phyloP scores from a whole-genome alignment of 2,888 invertebrate species.

The Agriotes lineatus region DNA sequence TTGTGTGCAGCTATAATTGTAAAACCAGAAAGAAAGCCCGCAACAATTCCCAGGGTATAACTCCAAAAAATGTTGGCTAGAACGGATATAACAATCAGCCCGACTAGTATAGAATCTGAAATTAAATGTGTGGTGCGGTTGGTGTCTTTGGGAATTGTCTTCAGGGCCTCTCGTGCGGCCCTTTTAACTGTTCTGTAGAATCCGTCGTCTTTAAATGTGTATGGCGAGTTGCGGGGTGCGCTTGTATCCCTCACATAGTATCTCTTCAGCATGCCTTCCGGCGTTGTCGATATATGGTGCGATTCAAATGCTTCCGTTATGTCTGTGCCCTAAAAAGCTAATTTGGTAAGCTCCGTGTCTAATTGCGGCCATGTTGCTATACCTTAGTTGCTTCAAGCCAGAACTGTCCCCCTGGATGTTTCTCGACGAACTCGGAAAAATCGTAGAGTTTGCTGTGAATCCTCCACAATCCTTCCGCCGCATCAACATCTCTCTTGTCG shows the following conservation, averaged over 20 bases:
- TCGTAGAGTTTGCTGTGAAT: constrained; percentile 85
- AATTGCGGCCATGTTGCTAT: constrained; percentile 33
- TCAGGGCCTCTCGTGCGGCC: constrained; percentile 69
- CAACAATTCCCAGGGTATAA: constrained; percentile 65
- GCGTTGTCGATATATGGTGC: constrained; percentile 73
- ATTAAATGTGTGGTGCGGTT: constrained; percentile 60
- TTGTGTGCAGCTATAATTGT: constrained; percentile 77
- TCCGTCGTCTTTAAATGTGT: constrained; percentile 80
- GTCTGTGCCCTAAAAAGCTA: constrained; percentile 24
- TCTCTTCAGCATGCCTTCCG: constrained; percentile 73
- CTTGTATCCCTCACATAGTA: constrained; percentile 76
- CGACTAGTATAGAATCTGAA: constrained; percentile 62
- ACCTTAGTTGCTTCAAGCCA: constrained; percentile 80
- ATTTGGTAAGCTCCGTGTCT: neutral
- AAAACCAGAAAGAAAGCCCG: constrained; percentile 72
- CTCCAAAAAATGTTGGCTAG: constrained; percentile 59
- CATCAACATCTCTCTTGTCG: constrained; percentile 76
- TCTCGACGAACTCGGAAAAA: constrained; percentile 79
- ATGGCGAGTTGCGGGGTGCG: constrained; percentile 76
- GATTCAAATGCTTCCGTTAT: constrained; percentile 72
- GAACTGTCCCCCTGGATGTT: constrained; percentile 87
- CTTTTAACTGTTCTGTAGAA: constrained; percentile 80
- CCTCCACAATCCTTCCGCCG: constrained; percentile 82
- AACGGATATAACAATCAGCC: constrained; percentile 59
- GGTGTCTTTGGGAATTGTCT: constrained; percentile 66